Evolutionary conservation across 1,140 invertebrate species (phyloP).

Genomic region (Lineus longissimus): DNA sequence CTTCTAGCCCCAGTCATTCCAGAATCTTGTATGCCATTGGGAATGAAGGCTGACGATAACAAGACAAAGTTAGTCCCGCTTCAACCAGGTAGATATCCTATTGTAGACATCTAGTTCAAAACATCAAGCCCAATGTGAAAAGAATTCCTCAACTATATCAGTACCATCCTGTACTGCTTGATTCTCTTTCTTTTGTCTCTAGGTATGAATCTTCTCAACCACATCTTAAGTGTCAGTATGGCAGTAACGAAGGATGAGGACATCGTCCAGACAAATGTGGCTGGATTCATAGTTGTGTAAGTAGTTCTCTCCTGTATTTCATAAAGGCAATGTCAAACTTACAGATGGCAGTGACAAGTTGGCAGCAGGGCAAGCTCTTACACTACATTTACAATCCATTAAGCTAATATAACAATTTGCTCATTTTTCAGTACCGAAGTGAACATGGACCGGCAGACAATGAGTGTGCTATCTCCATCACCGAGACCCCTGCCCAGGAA

Average conservation of each 20-base stretch:
- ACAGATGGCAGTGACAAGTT: too few relatives aligned
- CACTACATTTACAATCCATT: too few relatives aligned
- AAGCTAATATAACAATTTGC: too few relatives aligned
- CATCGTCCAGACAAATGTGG: constrained; percentile 81
- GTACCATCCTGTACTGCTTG: not conserved
- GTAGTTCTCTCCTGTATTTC: constrained; percentile 51
- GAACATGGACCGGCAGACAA: constrained; percentile 77
- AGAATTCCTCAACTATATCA: not conserved
- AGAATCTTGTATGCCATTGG: constrained; percentile 90
- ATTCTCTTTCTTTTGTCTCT: not conserved
- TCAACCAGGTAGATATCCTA: constrained; percentile 58
- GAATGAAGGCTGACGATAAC: constrained; percentile 90
- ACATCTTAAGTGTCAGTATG: constrained; percentile 75
- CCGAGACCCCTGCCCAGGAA: constrained; percentile 82
- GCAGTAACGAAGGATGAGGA: constrained; percentile 69
- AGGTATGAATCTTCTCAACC: constrained; percentile 70
- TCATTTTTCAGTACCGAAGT: constrained; percentile 76
- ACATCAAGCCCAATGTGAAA: not conserved
- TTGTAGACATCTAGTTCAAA: not conserved
- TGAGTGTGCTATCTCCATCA: constrained; percentile 88
- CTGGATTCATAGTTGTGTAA: constrained; percentile 92
- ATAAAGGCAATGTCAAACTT: not conserved
- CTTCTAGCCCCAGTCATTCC: constrained; percentile 82
- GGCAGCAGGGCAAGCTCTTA: too few relatives aligned
- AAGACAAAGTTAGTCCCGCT: constrained; percentile 81